These are phyloP conservation scores for Helostoma temminkii DNA, from an alignment of 2,797 vertebrate species.

Conservation along the genomic window DNA sequence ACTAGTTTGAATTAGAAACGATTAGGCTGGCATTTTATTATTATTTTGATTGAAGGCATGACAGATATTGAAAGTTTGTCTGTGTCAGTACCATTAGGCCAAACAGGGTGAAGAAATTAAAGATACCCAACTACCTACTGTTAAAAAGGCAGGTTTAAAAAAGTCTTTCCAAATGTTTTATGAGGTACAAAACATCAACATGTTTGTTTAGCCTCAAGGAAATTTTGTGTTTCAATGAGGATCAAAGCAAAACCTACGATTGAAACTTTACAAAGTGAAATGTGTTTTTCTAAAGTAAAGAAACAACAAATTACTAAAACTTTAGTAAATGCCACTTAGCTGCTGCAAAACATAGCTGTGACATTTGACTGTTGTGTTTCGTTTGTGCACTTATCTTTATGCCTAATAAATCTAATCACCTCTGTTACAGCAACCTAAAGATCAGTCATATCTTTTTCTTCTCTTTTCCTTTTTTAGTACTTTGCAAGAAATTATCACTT, in stretches of 20 bases:
- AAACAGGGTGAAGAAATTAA: not conserved
- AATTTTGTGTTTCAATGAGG: not conserved
- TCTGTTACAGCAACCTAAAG: slow-evolving; percentile 9
- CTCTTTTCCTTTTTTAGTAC: not conserved
- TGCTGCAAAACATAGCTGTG: too few relatives aligned
- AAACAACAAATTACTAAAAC: too few relatives aligned
- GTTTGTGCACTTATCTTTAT: too few relatives aligned
- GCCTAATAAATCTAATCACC: not conserved
- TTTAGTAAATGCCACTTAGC: too few relatives aligned
- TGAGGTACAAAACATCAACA: not conserved
- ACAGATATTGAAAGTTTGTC: not conserved
- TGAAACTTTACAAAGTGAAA: not conserved
- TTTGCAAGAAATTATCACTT: slow-evolving; percentile 51
- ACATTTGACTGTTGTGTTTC: not conserved
- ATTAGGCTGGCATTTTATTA: not conserved
- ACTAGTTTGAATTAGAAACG: too few relatives aligned
- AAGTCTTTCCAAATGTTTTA: slow-evolving; percentile 5
- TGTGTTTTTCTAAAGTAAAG: too few relatives aligned
- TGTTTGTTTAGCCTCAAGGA: slow-evolving; percentile 15
- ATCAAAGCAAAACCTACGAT: slow-evolving; percentile 1
- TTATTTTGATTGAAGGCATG: not conserved
- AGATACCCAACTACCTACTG: not conserved
- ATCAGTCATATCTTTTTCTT: not conserved
- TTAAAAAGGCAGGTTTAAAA: not conserved
- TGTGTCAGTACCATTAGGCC: too few relatives aligned